phyloP scores from a whole-genome alignment of 2,888 invertebrate genomes.

The Metacarcinus magister region DNA sequence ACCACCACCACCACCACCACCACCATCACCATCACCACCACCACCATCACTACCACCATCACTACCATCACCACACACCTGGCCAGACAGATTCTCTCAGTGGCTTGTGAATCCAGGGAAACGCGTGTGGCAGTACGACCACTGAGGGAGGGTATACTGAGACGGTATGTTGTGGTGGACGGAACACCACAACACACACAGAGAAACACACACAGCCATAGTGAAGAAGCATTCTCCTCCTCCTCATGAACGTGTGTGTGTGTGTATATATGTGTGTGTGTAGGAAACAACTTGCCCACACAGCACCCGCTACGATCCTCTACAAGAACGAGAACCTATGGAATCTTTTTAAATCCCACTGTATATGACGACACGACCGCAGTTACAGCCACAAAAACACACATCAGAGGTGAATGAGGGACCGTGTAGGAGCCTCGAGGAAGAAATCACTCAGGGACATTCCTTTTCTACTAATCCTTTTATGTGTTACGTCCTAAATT shows the following conservation, averaged over 20 bases:
- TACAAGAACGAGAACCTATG: slow-evolving; percentile 41
- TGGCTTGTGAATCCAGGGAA: not conserved
- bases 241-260: slow-evolving; percentile 60
- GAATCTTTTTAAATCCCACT: slow-evolving; percentile 63
- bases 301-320: slow-evolving; percentile 54
- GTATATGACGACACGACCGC: slow-evolving; percentile 64
- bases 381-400: slow-evolving; percentile 72
- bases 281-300: slow-evolving; percentile 34
- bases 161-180: not conserved
- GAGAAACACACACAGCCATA: slow-evolving; percentile 18
- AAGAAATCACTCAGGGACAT: slow-evolving; percentile 78
- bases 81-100: slow-evolving; percentile 7
- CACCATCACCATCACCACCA: not conserved
- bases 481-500: slow-evolving; percentile 80
- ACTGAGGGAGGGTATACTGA: not conserved
- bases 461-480: slow-evolving; percentile 80
- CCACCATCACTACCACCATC: not conserved
- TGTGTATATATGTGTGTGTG: too few species aligned
- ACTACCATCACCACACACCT: not conserved
- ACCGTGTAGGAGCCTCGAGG: slow-evolving; percentile 63
- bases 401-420: slow-evolving; percentile 73
- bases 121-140: not conserved
- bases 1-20: not conserved
- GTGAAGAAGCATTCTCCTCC: slow-evolving; percentile 43
- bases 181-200: not conserved